These are phyloP conservation scores for Gymnoscelis rufifasciata DNA, from an alignment of 2,888 invertebrate species.

Conservation along the genomic window DNA sequence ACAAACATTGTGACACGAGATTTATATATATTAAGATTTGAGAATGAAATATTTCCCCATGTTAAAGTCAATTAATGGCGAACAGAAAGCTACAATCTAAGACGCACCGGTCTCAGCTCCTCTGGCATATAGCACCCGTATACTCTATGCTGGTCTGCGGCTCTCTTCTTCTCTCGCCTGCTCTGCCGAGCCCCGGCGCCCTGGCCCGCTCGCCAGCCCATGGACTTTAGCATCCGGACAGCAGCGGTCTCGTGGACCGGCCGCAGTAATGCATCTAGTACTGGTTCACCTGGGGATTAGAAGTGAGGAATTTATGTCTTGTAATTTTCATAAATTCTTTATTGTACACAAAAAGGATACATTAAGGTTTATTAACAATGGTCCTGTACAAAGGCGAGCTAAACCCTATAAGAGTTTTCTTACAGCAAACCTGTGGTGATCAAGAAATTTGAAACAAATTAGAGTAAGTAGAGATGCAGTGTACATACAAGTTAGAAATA, in stretches of 20 bases:
- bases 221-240: slow-evolving; percentile 88
- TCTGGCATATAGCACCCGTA: slow-evolving; percentile 68
- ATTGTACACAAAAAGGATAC: too few relatives aligned
- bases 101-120: slow-evolving; percentile 55
- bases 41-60: too few relatives aligned
- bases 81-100: neutral
- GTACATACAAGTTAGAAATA: too few relatives aligned
- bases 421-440: too few relatives aligned
- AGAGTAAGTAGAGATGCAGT: too few relatives aligned
- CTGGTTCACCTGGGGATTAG: slow-evolving; percentile 80
- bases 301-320: neutral
- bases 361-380: neutral
- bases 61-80: too few relatives aligned
- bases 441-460: too few relatives aligned
- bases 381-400: too few relatives aligned
- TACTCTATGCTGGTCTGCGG: slow-evolving; percentile 52
- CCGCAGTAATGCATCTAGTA: slow-evolving; percentile 83
- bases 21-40: too few relatives aligned
- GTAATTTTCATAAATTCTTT: too few relatives aligned
- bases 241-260: slow-evolving; percentile 93
- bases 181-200: slow-evolving; percentile 83
- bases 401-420: too few relatives aligned
- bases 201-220: slow-evolving; percentile 96
- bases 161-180: slow-evolving; percentile 55
- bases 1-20: too few relatives aligned